Conservation (phyloP, 2,888 invertebrate species). For the Acleris laterana region DNA sequence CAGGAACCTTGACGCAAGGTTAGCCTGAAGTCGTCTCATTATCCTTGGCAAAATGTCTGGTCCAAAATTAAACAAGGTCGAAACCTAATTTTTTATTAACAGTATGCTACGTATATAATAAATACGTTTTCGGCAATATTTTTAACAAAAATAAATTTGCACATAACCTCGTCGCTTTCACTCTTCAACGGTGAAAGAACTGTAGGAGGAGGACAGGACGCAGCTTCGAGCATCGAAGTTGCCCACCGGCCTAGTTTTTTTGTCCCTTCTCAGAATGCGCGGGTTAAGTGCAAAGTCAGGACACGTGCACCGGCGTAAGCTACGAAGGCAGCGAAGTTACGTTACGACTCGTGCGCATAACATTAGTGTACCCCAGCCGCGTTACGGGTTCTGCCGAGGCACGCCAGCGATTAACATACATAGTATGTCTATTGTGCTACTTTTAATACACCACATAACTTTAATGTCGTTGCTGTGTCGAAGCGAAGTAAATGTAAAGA, state of each 20-base stretch:
- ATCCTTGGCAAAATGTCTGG: constrained; percentile 4
- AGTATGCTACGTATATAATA: constrained; percentile 20
- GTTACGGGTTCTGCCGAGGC: no score
- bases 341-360: constrained; percentile 1
- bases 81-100: constrained; percentile 7
- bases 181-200: no score
- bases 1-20: constrained; percentile 14
- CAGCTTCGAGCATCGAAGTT: no score
- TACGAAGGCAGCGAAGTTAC: constrained; percentile 16
- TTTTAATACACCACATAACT: no score
- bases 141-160: constrained; percentile 3
- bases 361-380: not conserved
- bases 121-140: constrained; percentile 14
- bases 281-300: constrained; percentile 36
- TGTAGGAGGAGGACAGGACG: no score
- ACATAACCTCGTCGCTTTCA: not conserved
- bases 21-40: constrained; percentile 13
- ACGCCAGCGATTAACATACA: no score
- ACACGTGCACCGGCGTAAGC: constrained; percentile 42
- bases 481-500: no score
- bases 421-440: no score
- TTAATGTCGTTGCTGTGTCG: no score
- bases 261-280: constrained; percentile 17
- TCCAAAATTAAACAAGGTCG: constrained; percentile 25
- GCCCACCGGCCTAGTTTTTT: constrained; percentile 24